Evolutionary conservation across 2,113 vertebrate species (phyloP).

Genomic region (Scartelaos histophorus): DNA sequence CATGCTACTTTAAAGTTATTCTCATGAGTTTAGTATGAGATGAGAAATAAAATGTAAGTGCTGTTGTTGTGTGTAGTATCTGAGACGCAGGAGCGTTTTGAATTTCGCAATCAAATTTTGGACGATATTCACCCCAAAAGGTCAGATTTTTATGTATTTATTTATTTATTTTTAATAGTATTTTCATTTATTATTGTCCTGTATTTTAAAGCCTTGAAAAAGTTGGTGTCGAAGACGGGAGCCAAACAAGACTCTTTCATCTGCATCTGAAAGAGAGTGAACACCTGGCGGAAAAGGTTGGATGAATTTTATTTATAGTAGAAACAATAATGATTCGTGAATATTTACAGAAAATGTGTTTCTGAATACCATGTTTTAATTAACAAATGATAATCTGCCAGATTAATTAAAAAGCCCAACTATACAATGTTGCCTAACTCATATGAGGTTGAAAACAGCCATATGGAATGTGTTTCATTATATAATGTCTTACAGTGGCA

Average conservation of each 20-base stretch:
- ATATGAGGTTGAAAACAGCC: neutral
- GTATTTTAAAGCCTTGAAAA: conserved; percentile 22
- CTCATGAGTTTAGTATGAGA: neutral
- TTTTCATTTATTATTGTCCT: neutral
- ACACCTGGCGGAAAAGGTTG: conserved; percentile 70
- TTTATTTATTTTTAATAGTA: neutral
- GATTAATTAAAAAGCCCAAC: neutral
- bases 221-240: conserved; percentile 33
- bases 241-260: conserved; percentile 42
- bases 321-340: neutral
- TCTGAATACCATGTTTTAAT: neutral
- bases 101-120: conserved; percentile 57
- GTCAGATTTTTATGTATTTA: conserved; percentile 35
- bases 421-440: neutral
- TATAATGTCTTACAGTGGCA: no score
- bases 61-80: conserved; percentile 58
- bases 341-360: neutral
- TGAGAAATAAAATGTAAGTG: neutral
- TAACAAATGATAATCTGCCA: neutral
- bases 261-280: conserved; percentile 70
- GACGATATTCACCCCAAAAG: conserved; percentile 49
- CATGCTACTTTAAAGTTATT: neutral
- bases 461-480: neutral
- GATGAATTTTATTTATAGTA: neutral
- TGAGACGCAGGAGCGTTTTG: conserved; percentile 66